Evolutionary conservation across 2,797 vertebrate genomes (phyloP), one percentile per base, ranked within the genome.

Genomic region (Trachops cirrhosus): DNA sequence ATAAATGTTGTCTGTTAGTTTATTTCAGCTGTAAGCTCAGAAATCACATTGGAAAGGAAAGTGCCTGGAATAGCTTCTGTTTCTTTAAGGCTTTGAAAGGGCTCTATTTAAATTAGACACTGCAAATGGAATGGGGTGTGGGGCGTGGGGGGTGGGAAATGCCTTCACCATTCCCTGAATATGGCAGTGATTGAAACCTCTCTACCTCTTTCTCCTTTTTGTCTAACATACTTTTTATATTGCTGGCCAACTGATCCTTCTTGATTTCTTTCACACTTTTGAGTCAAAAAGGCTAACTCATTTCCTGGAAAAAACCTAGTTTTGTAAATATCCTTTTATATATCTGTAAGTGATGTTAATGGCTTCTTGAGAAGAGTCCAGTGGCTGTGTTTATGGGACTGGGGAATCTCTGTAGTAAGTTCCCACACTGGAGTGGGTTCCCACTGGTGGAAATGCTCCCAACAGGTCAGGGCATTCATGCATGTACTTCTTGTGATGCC

Each of bases 271-370:
- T 92, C 90, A 86, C 41, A 68, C 50, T 46, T 46, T 34, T n/a
- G 88, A 86, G 57, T 97, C 78, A 54, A 54, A 92, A 96, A 96
- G 78, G 16, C 83, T 68, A 54, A 82, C 82, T 96, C 92, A 84
- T 96, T 96, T 97, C 95, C 91, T 64, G 37, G 34, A 74, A 89
- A 91, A 84, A 73, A 48, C 16, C 3, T 86, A 14, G 39, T 75
- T 95, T 88, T 95, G 85, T 94, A 94, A 94, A 95, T 86, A 86
- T 15, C 46, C 78, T 87, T 86, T 95, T 86, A 91, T 95, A 75
- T 62, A 22, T 86, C 70, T 93, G 21, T 96, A 95, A 91, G 93
- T 80, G 86, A 71, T 75, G 24, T 67, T 84, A 80, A 91, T 77
- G 48, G 37, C 78, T 94, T 84, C 88, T 95, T 21, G 11, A 70